Conservation (phyloP, 2,797 vertebrate genomes). For the Lithobates pipiens region DNA sequence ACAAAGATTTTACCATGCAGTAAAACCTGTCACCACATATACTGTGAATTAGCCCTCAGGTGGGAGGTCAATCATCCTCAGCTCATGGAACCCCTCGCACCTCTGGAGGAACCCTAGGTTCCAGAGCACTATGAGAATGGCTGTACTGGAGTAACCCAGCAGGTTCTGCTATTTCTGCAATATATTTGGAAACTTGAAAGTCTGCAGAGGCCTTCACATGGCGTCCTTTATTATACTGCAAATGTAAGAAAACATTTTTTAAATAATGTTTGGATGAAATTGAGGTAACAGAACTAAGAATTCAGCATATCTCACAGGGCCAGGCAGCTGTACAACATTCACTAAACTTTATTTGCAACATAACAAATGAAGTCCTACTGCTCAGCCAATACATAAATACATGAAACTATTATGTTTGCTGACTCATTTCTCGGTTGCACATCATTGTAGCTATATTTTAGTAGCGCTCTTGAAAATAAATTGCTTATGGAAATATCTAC, state of each 20-base stretch:
- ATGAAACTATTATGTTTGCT: constrained; percentile 15
- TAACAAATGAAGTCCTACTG: background rate
- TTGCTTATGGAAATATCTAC: constrained; percentile 12
- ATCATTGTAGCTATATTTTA: constrained; percentile 12
- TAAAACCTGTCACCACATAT: too few relatives aligned
- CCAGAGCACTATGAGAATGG: too few relatives aligned
- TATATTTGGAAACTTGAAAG: background rate
- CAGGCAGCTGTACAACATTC: background rate
- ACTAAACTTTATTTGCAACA: constrained; percentile 20
- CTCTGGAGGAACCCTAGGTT: too few relatives aligned
- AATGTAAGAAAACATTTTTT: background rate
- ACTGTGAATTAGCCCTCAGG: too few relatives aligned
- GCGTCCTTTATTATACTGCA: too few relatives aligned
- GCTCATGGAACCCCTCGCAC: too few relatives aligned
- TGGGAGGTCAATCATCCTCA: too few relatives aligned
- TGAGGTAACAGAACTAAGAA: too few relatives aligned
- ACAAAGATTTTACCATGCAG: too few relatives aligned
- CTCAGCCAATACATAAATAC: constrained; percentile 2
- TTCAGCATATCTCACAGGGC: background rate
- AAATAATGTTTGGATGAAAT: background rate
- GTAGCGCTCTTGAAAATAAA: constrained; percentile 7
- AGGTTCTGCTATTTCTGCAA: background rate
- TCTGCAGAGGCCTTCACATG: too few relatives aligned
- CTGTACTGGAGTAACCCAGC: background rate
- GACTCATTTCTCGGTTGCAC: background rate